These are phyloP conservation scores for Gymnorhina tibicen DNA, from an alignment of 2,113 vertebrate genomes.

Conservation along the genomic window DNA sequence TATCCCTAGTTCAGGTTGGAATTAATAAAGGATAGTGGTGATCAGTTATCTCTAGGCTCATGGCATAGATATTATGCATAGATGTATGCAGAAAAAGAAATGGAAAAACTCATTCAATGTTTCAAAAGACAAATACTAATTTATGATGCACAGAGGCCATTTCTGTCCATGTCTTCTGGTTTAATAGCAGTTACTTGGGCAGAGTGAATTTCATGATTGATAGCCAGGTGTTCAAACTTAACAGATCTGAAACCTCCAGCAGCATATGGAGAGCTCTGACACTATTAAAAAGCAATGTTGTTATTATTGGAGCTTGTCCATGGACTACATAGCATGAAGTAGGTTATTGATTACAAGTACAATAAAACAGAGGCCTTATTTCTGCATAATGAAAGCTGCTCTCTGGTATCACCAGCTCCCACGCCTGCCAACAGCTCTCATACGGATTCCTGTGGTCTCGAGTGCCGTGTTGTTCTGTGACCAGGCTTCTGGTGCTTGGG, in stretches of 20 bases:
- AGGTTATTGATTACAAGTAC: neutral
- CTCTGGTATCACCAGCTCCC: neutral
- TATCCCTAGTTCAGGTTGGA: neutral
- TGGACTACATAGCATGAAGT: neutral
- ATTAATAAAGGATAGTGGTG: neutral
- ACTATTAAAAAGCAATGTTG: rapidly evolving
- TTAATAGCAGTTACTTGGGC: neutral
- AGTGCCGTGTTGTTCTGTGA: neutral
- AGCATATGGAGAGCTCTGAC: neutral
- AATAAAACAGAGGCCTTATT: neutral
- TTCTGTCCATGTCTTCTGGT: neutral
- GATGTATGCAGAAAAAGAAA: neutral
- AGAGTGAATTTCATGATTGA: neutral
- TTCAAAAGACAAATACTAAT: neutral
- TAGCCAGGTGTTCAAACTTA: neutral
- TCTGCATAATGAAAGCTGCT: neutral
- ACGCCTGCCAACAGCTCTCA: neutral
- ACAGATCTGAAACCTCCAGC: neutral
- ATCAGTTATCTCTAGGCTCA: neutral
- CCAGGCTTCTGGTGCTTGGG: neutral
- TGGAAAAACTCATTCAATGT: rapidly evolving
- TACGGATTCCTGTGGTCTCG: rapidly evolving
- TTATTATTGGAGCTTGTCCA: neutral
- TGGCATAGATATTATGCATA: rapidly evolving
- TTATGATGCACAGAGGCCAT: neutral